Conservation (phyloP, 2,888 invertebrate species). For the Proisotoma minuta region DNA sequence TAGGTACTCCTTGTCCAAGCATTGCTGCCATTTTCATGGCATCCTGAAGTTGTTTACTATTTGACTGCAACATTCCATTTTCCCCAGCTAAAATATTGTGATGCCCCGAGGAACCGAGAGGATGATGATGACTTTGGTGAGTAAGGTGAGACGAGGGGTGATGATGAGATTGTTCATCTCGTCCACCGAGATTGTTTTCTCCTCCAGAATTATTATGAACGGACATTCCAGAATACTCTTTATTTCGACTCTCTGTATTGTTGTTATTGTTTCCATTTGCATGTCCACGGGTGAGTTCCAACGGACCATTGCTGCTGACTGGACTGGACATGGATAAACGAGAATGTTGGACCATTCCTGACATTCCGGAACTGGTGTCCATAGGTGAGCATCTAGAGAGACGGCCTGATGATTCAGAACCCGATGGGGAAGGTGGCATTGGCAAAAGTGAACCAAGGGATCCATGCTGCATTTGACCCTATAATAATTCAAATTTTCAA, state of each 20-base stretch:
- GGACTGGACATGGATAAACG: constrained; percentile 46
- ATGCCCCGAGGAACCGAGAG: constrained; percentile 20
- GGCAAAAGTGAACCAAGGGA: constrained; percentile 40
- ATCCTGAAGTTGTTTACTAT: constrained; percentile 40
- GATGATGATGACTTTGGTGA: constrained; percentile 23
- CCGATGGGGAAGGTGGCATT: constrained; percentile 47
- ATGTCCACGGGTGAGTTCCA: constrained; percentile 41
- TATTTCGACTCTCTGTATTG: constrained; percentile 25
- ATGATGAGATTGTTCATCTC: constrained; percentile 31
- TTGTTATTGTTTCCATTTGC: constrained; percentile 19
- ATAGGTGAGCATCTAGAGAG: constrained; percentile 45
- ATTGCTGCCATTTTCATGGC: constrained; percentile 46
- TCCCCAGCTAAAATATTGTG: constrained; percentile 27
- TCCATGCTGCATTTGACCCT: constrained; percentile 40
- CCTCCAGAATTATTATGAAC: constrained; percentile 36
- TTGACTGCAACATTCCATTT: constrained; percentile 43
- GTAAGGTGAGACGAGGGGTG: constrained; percentile 20
- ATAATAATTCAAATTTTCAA: constrained; percentile 3
- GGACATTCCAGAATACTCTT: constrained; percentile 36
- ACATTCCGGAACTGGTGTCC: constrained; percentile 36
- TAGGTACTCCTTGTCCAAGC: constrained; percentile 33
- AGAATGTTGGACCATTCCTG: constrained; percentile 40
- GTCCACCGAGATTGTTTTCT: constrained; percentile 29
- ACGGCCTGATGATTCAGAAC: constrained; percentile 47
- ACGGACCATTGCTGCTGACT: constrained; percentile 38